These are phyloP conservation scores for Scaptodrosophila lebanonensis DNA, from an alignment of 1,140 invertebrate genomes.

Conservation along the genomic window DNA sequence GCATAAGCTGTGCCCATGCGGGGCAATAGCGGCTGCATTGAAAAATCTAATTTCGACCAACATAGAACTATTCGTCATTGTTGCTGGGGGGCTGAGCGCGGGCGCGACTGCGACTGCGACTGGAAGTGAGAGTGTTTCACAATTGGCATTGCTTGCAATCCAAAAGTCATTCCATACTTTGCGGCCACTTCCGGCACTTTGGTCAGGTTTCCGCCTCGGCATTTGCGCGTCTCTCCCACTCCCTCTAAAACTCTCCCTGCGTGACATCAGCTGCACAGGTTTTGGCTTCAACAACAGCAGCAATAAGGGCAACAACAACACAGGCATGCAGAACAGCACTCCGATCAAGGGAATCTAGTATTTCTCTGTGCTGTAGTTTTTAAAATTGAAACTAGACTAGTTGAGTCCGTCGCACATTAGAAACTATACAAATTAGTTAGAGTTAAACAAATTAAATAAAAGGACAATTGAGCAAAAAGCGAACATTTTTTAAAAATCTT, in stretches of 20 bases:
- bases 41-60: constrained; percentile 36
- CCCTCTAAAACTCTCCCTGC: too few species aligned
- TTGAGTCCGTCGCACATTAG: too few species aligned
- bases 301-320: constrained; percentile 12
- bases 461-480: too few species aligned
- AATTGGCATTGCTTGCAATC: constrained; percentile 28
- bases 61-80: constrained; percentile 23
- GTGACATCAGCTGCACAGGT: constrained; percentile 30
- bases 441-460: too few species aligned
- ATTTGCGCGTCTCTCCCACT: too few species aligned
- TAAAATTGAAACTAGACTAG: constrained; percentile 2
- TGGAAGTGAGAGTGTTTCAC: too few species aligned
- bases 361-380: too few species aligned
- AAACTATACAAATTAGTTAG: too few species aligned
- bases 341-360: constrained; percentile 26
- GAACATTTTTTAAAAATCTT: too few species aligned
- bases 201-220: constrained; percentile 33
- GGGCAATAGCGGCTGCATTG: constrained; percentile 30
- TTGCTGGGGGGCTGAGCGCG: too few species aligned
- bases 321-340: constrained; percentile 20
- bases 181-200: constrained; percentile 67
- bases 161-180: constrained; percentile 63
- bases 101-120: too few species aligned
- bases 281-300: constrained; percentile 29
- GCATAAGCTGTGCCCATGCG: constrained; percentile 48